Base-by-base conservation (phyloP, 2,888 invertebrate species). In the Pristionchus maxplancki region DNA sequence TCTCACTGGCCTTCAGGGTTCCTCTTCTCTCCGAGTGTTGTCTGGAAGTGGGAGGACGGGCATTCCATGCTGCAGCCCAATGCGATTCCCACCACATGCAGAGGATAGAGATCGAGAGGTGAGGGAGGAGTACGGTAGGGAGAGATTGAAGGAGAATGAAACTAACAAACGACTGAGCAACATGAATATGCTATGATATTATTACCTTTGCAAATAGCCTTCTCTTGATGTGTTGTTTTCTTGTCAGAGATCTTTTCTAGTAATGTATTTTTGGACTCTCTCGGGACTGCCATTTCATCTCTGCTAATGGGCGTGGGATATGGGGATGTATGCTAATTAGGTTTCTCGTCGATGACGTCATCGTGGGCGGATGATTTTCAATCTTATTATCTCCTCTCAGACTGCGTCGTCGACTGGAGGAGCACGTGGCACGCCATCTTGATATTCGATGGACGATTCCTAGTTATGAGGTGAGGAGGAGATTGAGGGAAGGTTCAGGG, bases 1-100 rank as follows among this genome's bases (percentile, higher is more conserved):
- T n/a, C n/a, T n/a, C n/a, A n/a, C n/a, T n/a, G n/a, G n/a, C n/a
- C n/a, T 91, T 58, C 82, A 93, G 94, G 53, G 94, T 94, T n/a
- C 94, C 94, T 0, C 90, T 94, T 24, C 89, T 94, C 15, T 94
- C 93, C 13, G 93, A 93, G 8, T 94, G 95, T 84, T 94, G 93
- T 81, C 90, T 92, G 0, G 93, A 93, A 62, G 93, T 94, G 82
- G 92, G 91, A 5, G 91, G 94, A 9, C 89, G 91, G 6, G 93
- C 93, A 0, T 94, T 94, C 87, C 92, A 92, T 82, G 89, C 89
- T 13, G 94, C 94, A 13, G 91, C 91, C 40, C 92, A 94, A 87
- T 91, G 91, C 48, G 93, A 93, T 62, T 93, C 93, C 81, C 92
- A 92, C 74, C 91, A 93, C 92, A 93, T 94, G 93, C 94, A 94